phyloP scores from a whole-genome alignment of 1,140 invertebrate species.

The Arion vulgaris region DNA sequence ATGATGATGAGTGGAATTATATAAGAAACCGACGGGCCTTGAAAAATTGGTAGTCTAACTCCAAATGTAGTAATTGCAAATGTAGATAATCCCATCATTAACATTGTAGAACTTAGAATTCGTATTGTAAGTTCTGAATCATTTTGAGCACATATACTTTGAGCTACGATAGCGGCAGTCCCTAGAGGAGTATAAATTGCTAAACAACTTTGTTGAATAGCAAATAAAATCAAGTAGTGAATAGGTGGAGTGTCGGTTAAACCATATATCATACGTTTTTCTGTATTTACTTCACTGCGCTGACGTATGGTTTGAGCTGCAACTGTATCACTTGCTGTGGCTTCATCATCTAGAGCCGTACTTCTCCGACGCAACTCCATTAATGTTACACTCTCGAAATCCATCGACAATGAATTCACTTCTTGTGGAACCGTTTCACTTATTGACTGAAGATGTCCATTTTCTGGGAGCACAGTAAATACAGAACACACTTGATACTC shows the following conservation, averaged over 20 bases:
- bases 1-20: constrained; percentile 55
- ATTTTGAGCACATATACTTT: constrained; percentile 46
- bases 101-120: constrained; percentile 50
- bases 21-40: constrained; percentile 54
- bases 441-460: too few relatives aligned
- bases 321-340: not conserved
- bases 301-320: not conserved
- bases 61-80: constrained; percentile 54
- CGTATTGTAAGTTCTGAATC: constrained; percentile 46
- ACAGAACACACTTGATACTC: too few relatives aligned
- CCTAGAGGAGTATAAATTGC: constrained; percentile 44
- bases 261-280: constrained; percentile 9
- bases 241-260: constrained; percentile 24
- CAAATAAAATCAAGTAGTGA: constrained; percentile 29
- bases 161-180: constrained; percentile 43
- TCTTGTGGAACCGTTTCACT: too few relatives aligned
- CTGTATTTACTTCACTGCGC: not conserved
- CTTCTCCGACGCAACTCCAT: not conserved
- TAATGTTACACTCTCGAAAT: not conserved
- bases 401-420: too few relatives aligned
- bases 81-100: constrained; percentile 54
- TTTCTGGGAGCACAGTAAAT: too few relatives aligned
- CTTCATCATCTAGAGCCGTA: not conserved
- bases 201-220: constrained; percentile 45
- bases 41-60: constrained; percentile 57